Evolutionary conservation across 2,888 invertebrate genomes (phyloP).

Genomic region (Chaitophorus viminalis): DNA sequence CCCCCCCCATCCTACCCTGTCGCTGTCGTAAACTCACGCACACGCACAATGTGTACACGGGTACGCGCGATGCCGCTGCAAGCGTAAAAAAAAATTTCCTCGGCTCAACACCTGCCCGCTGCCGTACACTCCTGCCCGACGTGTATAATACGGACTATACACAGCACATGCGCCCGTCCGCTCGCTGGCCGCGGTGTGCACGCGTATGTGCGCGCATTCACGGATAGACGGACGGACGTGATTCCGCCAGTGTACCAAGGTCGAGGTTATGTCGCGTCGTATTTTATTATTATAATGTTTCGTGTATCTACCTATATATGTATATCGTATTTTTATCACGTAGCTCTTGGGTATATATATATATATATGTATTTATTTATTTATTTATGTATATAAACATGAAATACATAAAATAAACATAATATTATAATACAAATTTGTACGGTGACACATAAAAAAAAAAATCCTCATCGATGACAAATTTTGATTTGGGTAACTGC

Average conservation of each 20-base stretch:
- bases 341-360: not conserved
- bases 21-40: not conserved
- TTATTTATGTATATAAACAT: too few relatives aligned
- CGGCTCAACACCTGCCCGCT: constrained; percentile 24
- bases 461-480: not conserved
- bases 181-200: not conserved
- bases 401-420: too few relatives aligned
- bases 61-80: not conserved
- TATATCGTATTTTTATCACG: not conserved
- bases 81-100: constrained; percentile 22
- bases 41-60: not conserved
- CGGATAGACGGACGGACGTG: constrained; percentile 25
- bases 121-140: constrained; percentile 9
- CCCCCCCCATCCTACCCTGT: too few relatives aligned
- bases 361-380: too few relatives aligned
- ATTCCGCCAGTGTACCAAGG: constrained; percentile 59
- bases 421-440: too few relatives aligned
- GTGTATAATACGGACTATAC: too few relatives aligned
- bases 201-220: constrained; percentile 6
- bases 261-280: constrained; percentile 46
- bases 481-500: not conserved
- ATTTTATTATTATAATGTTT: constrained; percentile 7
- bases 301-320: not conserved
- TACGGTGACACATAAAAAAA: too few relatives aligned
- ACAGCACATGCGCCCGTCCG: not conserved